phyloP scores from a whole-genome alignment of 2,797 vertebrate species.

The Lepilemur ruficaudatus region DNA sequence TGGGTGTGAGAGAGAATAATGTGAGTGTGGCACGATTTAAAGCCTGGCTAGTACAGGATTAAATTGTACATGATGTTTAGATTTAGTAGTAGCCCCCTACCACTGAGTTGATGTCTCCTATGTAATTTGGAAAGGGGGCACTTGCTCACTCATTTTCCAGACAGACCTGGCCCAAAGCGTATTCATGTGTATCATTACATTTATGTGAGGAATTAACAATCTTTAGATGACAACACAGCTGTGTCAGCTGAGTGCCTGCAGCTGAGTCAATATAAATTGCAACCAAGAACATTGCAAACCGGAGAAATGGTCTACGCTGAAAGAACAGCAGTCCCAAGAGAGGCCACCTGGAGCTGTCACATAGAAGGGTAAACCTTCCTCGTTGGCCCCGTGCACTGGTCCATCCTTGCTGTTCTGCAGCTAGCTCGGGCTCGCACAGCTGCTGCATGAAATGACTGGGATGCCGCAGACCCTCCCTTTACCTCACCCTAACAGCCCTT shows the following conservation, averaged over 20 bases:
- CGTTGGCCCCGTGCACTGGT: background rate
- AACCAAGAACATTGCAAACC: conserved; percentile 25
- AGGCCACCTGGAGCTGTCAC: background rate
- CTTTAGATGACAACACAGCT: conserved; percentile 49
- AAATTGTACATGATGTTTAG: background rate
- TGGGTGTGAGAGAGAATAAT: background rate
- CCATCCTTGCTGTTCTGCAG: background rate
- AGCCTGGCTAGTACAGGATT: background rate
- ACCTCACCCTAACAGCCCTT: background rate
- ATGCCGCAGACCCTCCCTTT: background rate
- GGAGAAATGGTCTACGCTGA: conserved; percentile 27
- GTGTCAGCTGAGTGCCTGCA: conserved; percentile 44
- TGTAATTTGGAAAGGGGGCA: background rate
- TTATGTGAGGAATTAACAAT: conserved; percentile 49
- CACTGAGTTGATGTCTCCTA: background rate
- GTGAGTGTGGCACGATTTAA: background rate
- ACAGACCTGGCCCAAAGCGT: conserved; percentile 21
- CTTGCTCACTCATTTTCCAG: conserved; percentile 51
- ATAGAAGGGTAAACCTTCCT: background rate
- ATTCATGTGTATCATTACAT: background rate
- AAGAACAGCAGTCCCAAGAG: background rate
- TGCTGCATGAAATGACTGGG: background rate
- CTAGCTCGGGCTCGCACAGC: background rate
- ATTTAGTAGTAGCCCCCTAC: background rate
- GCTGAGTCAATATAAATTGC: conserved; percentile 60